Evolutionary conservation across 1,140 invertebrate genomes (phyloP).

Genomic region (Drosophila orosa): DNA sequence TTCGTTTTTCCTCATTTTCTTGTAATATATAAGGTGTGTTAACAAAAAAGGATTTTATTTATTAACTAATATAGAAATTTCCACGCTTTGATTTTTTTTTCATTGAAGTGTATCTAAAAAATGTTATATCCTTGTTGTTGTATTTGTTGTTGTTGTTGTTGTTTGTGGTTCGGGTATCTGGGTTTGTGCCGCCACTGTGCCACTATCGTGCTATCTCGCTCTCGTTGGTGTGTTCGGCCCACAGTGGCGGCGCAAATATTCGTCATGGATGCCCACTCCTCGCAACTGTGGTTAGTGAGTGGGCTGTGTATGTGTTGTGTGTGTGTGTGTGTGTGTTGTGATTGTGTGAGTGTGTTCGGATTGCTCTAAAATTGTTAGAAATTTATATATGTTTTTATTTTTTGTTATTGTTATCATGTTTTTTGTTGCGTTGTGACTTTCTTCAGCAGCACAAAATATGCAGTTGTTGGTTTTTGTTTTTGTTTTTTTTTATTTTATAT

Average conservation of each 20-base stretch:
- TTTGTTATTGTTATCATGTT: constrained; percentile 41
- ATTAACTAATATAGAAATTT: constrained; percentile 79
- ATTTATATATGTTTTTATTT: constrained; percentile 40
- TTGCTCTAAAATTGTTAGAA: constrained; percentile 72
- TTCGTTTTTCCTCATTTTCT: constrained; percentile 22
- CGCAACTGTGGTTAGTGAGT: constrained; percentile 32
- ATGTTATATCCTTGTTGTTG: constrained; percentile 38
- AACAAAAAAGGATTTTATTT: constrained; percentile 80
- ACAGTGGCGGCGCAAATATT: constrained; percentile 37
- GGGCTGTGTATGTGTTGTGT: background rate
- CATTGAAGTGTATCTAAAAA: constrained; percentile 72
- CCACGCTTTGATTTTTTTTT: constrained; percentile 77
- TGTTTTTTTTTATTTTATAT: constrained; percentile 35
- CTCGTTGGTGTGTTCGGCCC: constrained; percentile 8
- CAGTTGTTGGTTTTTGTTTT: constrained; percentile 53
- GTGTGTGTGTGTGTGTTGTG: constrained; percentile 23
- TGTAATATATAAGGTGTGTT: constrained; percentile 68
- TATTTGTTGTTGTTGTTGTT: constrained; percentile 33
- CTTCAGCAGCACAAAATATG: constrained; percentile 82
- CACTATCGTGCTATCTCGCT: constrained; percentile 10
- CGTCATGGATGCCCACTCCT: constrained; percentile 12
- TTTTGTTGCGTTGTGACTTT: constrained; percentile 80
- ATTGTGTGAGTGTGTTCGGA: constrained; percentile 39
- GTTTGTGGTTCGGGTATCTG: constrained; percentile 28
- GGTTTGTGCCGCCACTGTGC: constrained; percentile 54